A percentile compares a stretch with the other conserved stretches of the same genome.
These are phyloP conservation scores for Apodemia hepburni DNA, from an alignment of 2,888 invertebrate genomes.

Conservation along the genomic window DNA sequence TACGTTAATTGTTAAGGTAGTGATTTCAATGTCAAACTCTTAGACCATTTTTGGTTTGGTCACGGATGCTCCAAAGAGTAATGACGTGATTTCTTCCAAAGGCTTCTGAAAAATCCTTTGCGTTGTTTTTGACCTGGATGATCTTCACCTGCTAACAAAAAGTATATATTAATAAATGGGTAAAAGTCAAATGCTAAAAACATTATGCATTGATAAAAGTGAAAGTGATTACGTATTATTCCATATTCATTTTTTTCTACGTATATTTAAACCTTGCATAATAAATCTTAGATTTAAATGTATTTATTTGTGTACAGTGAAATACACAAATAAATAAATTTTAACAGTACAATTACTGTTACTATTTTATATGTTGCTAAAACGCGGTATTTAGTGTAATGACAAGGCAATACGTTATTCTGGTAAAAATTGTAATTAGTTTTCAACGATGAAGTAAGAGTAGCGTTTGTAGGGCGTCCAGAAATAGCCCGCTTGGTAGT, in stretches of 20 bases:
- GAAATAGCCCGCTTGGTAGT: constrained; percentile 65
- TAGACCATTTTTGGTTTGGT: constrained; percentile 45
- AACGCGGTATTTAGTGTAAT: no score
- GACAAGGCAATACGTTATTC: neutral
- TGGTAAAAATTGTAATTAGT: constrained; percentile 18
- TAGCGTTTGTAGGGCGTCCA: constrained; percentile 63
- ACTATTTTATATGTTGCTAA: no score
- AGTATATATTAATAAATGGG: constrained; percentile 9
- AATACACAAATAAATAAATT: no score
- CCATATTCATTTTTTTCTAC: no score
- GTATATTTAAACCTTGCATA: no score
- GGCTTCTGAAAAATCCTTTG: constrained; percentile 93
- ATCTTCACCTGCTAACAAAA: constrained; percentile 81
- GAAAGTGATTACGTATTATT: no score
- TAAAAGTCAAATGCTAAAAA: no score
- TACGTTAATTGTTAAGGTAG: constrained; percentile 29
- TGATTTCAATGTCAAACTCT: constrained; percentile 35
- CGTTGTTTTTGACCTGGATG: constrained; percentile 86
- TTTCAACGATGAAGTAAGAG: constrained; percentile 46
- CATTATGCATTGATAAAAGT: no score
- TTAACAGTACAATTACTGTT: no score
- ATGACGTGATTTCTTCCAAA: constrained; percentile 93
- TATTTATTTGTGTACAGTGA: no score
- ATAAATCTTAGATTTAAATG: no score
- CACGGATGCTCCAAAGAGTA: constrained; percentile 93